phyloP scores from a whole-genome alignment of 2,888 invertebrate genomes.

The Folsomia candida region DNA sequence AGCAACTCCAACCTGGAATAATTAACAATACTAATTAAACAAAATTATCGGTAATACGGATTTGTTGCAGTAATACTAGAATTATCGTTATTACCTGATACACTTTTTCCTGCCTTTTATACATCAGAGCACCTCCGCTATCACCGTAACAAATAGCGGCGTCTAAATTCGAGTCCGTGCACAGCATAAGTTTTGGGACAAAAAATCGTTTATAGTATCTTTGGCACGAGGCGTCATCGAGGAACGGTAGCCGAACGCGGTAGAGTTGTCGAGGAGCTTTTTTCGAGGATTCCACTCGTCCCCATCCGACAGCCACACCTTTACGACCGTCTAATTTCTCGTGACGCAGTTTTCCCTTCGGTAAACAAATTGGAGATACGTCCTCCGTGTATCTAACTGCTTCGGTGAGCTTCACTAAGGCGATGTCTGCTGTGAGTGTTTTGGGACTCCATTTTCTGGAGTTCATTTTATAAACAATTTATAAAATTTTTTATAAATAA shows the following conservation, averaged over 20 bases:
- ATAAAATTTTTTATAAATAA: too few relatives aligned
- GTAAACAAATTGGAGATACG: slow-evolving; percentile 48
- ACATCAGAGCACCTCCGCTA: slow-evolving; percentile 46
- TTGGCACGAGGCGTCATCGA: slow-evolving; percentile 38
- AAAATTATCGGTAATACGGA: neutral
- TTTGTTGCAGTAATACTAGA: neutral
- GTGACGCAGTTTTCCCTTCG: slow-evolving; percentile 37
- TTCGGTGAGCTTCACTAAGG: slow-evolving; percentile 46
- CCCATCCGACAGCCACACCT: slow-evolving; percentile 49
- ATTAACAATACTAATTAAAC: neutral
- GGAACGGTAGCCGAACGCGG: slow-evolving; percentile 44
- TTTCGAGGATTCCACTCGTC: slow-evolving; percentile 40
- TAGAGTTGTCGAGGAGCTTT: slow-evolving; percentile 46
- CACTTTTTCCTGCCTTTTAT: slow-evolving; percentile 40
- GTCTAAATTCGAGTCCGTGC: slow-evolving; percentile 47
- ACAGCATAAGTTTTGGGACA: slow-evolving; percentile 46
- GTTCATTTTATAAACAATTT: too few relatives aligned
- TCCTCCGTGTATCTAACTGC: slow-evolving; percentile 44
- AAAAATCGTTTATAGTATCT: slow-evolving; percentile 43
- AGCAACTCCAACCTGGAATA: slow-evolving; percentile 42
- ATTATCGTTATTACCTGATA: slow-evolving; percentile 39
- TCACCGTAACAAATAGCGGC: slow-evolving; percentile 50
- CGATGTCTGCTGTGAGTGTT: slow-evolving; percentile 45
- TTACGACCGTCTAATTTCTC: slow-evolving; percentile 43
- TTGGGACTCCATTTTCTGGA: slow-evolving; percentile 47